Percentiles rank a stretch among this genome's conserved stretches.
Evolutionary conservation across 2,797 vertebrate genomes (phyloP).

Genomic region (Coccyzus lansbergi): DNA sequence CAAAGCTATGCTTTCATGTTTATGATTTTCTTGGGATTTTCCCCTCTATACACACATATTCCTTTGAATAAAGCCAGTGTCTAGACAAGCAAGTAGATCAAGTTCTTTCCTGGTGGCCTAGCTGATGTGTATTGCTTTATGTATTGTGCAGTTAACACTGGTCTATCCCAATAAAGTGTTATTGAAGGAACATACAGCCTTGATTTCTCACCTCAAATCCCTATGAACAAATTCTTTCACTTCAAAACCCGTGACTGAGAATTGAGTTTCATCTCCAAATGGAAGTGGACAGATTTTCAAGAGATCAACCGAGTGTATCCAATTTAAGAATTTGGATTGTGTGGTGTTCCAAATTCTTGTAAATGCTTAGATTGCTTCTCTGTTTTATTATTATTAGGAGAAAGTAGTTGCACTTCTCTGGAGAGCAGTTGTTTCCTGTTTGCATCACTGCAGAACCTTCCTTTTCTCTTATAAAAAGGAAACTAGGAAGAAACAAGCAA

Average conservation of each 20-base stretch:
- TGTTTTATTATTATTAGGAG: neutral
- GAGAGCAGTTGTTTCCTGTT: neutral
- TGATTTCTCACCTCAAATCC: neutral
- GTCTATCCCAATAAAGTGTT: neutral
- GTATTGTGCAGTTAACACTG: neutral
- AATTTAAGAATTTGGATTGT: neutral
- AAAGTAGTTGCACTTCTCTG: neutral
- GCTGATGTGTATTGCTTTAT: neutral
- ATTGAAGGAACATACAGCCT: neutral
- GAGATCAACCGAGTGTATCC: neutral
- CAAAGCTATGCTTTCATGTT: conserved; percentile 12
- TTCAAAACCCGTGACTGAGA: neutral
- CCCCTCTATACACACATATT: neutral
- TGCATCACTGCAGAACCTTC: neutral
- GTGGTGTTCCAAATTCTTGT: neutral
- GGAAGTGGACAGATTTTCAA: neutral
- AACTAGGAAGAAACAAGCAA: neutral
- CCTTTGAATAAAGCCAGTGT: neutral
- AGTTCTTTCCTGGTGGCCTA: neutral
- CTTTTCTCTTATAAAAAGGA: neutral
- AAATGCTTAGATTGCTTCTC: neutral
- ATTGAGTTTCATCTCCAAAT: neutral
- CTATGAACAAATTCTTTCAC: accelerated
- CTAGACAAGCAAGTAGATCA: neutral
- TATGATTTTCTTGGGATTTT: neutral